Base-by-base conservation (phyloP, 2,888 invertebrate species). In the Cantharis lateralis region DNA sequence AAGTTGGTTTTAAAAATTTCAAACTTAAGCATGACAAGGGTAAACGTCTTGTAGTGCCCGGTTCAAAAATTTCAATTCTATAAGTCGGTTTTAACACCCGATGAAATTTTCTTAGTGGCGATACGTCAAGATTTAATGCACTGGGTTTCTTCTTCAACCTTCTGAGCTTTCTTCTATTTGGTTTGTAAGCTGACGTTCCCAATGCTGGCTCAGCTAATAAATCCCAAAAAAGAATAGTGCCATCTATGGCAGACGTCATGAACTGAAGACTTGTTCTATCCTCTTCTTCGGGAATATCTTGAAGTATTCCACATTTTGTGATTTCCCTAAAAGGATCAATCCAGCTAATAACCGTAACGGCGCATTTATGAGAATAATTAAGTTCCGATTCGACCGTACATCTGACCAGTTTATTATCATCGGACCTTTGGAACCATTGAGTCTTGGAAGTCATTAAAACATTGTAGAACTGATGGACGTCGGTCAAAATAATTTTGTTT, bases 181-280 rank as follows among this genome's bases (percentile, higher is more conserved):
- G 48, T 78, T 20, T 24, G 10, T 18, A 13, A 4, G 18, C 3
- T n/a, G 70, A 16, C 16, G 15, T 70, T 28, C n/a, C 16, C 5
- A 10, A 18, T 15, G 28, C 15, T 2, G 74, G 63, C 13, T 15
- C 13, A 2, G 69, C 13, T 13, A 13, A 28, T 70, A 95, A 87
- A 87, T 93, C 92, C 95, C 95, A 95, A 84, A 94, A 91, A 62
- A 92, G 89, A 68, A 95, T 89, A 0, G 88, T 90, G 0, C 95
- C 94, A 85, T 95, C 95, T 79, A 91, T 89, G 24, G 93, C 91
- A 24, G 91, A 90, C 0, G 93, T 92, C 3, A 92, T 86, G 84
- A 95, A 93, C 83, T 93, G 94, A 75, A 91, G 87, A 11, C 92
- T 89, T 20, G 86, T 83, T 11, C 85, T 84, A 0, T 88, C 86